Percentiles rank a stretch among this genome's conserved stretches.
These are phyloP conservation scores for Dugesia japonica DNA, from an alignment of 2,888 invertebrate species.

Conservation along the genomic window DNA sequence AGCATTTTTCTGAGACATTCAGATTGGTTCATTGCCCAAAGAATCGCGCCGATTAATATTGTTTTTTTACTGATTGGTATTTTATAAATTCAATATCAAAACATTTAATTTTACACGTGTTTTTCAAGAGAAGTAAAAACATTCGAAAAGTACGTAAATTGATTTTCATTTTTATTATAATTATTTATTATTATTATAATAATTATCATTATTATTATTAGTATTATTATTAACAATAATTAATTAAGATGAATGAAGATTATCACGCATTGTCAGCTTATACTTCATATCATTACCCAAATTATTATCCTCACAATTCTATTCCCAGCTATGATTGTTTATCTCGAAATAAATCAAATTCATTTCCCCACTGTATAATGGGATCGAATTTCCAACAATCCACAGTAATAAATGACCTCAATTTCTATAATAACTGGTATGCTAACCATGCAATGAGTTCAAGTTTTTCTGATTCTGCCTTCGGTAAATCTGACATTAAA, in stretches of 20 bases:
- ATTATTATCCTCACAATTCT: background rate
- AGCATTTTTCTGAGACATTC: background rate
- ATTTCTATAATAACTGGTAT: constrained; percentile 13
- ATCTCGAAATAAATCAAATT: background rate
- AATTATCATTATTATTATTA: too few relatives aligned
- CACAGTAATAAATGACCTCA: background rate
- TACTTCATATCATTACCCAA: constrained; percentile 7
- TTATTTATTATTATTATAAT: too few relatives aligned
- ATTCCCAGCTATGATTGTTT: background rate
- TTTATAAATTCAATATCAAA: too few relatives aligned
- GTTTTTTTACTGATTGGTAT: background rate
- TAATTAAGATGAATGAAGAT: background rate
- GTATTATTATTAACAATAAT: too few relatives aligned
- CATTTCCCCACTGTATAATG: background rate
- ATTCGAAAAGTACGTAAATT: too few relatives aligned
- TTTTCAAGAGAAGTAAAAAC: too few relatives aligned
- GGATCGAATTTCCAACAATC: constrained; percentile 14
- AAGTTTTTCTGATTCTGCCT: background rate
- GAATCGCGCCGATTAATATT: background rate
- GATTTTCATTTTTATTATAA: too few relatives aligned
- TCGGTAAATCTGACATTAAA: background rate
- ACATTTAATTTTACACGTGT: too few relatives aligned
- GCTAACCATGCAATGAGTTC: background rate
- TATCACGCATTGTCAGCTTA: background rate
- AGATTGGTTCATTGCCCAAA: background rate